Percentiles rank a stretch among this genome's conserved stretches.
Conservation (phyloP, 2,888 invertebrate species). For the Aphidius colemani region DNA sequence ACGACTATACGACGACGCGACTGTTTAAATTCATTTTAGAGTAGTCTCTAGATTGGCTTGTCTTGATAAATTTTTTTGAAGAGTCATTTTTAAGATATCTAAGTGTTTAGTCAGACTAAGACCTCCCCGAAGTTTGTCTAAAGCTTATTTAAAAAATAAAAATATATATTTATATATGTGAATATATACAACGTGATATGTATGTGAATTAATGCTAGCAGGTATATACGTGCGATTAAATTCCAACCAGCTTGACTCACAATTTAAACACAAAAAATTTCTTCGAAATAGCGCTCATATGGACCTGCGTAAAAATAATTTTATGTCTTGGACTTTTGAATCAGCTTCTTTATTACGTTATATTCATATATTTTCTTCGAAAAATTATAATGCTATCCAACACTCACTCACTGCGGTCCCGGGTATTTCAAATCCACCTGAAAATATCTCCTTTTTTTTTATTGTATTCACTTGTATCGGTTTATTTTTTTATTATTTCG, state of each 20-base stretch:
- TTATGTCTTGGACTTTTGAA: too few relatives aligned
- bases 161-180: slow-evolving; percentile 1
- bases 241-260: slow-evolving; percentile 26
- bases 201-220: slow-evolving; percentile 17
- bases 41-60: too few relatives aligned
- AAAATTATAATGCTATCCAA: slow-evolving; percentile 11
- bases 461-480: neutral
- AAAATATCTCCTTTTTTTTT: neutral
- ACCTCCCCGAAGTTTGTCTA: neutral
- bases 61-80: too few relatives aligned
- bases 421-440: neutral
- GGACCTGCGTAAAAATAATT: slow-evolving; percentile 12
- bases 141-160: neutral
- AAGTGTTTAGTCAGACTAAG: neutral
- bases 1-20: too few relatives aligned
- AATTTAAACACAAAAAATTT: slow-evolving; percentile 3
- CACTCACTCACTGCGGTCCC: slow-evolving; percentile 5
- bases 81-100: neutral
- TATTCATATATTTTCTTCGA: slow-evolving; percentile 5
- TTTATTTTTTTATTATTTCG: neutral
- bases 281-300: slow-evolving; percentile 21
- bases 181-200: slow-evolving; percentile 3
- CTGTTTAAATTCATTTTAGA: too few relatives aligned
- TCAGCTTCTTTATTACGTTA: slow-evolving; percentile 5
- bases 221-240: slow-evolving; percentile 29